phyloP scores from a whole-genome alignment of 2,888 invertebrate species.

The Capitulum mitella region DNA sequence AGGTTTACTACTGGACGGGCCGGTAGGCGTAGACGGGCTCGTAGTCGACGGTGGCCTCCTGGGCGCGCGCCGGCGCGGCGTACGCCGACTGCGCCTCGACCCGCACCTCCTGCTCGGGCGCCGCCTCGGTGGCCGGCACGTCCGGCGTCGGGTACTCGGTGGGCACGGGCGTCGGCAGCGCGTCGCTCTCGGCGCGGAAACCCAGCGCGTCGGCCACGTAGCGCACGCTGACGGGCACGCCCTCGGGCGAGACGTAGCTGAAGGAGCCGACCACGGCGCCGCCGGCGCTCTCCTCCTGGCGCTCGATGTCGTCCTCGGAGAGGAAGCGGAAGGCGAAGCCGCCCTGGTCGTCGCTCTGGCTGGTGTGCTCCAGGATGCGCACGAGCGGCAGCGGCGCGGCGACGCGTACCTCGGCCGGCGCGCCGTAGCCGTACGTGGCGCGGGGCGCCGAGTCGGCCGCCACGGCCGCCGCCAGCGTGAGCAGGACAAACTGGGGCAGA shows the following conservation, averaged over 20 bases:
- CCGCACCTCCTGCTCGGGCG: not conserved
- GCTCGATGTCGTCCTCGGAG: not conserved
- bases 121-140: slow-evolving; percentile 15
- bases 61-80: not conserved
- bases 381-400: not conserved
- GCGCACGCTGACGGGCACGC: not conserved
- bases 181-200: slow-evolving; percentile 10
- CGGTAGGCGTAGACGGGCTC: not conserved
- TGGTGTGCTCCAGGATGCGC: not conserved
- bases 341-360: not conserved
- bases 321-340: slow-evolving; percentile 11
- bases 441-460: not conserved
- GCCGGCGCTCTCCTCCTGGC: not conserved
- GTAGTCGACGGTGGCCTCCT: not conserved
- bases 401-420: not conserved
- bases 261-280: not conserved
- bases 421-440: not conserved
- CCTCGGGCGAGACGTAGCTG: not conserved
- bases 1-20: not conserved
- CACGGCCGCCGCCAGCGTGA: not conserved
- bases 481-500: not conserved
- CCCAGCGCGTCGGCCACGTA: slow-evolving; percentile 5
- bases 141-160: slow-evolving; percentile 22
- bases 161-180: slow-evolving; percentile 7
- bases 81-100: not conserved